Percentiles rank a stretch among this genome's conserved stretches.
Evolutionary conservation across 1,140 invertebrate species (phyloP).

Genomic region (Leptestheria dahalacensis): DNA sequence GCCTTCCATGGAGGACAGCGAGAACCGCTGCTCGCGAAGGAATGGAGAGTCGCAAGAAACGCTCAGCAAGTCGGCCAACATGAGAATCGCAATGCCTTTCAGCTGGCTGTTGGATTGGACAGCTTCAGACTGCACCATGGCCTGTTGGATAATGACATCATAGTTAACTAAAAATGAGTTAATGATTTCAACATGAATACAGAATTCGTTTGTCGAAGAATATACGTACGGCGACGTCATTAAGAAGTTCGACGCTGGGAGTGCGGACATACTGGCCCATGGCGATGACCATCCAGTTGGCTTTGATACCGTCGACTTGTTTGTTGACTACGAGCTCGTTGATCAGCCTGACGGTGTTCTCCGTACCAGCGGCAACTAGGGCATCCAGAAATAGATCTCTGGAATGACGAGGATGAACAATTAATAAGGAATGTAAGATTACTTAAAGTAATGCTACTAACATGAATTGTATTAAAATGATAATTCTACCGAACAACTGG

Average conservation of each 20-base stretch:
- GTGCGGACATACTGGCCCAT: neutral
- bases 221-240: neutral
- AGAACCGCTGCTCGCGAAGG: neutral
- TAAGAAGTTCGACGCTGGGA: neutral
- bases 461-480: neutral
- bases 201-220: neutral
- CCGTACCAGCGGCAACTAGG: neutral
- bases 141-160: no score
- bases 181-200: neutral
- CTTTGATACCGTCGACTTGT: neutral
- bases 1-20: neutral
- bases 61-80: neutral
- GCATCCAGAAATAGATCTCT: neutral
- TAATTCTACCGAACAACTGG: neutral
- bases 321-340: conserved; percentile 1
- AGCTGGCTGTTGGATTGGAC: neutral
- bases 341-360: neutral
- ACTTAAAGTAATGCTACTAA: neutral
- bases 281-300: neutral
- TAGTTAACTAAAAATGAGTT: neutral
- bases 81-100: neutral
- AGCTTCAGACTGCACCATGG: neutral
- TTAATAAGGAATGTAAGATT: neutral
- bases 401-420: no score
- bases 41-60: conserved; percentile 3